These are phyloP conservation scores for Euclidia mi DNA, from an alignment of 2,888 invertebrate genomes.

Conservation along the genomic window DNA sequence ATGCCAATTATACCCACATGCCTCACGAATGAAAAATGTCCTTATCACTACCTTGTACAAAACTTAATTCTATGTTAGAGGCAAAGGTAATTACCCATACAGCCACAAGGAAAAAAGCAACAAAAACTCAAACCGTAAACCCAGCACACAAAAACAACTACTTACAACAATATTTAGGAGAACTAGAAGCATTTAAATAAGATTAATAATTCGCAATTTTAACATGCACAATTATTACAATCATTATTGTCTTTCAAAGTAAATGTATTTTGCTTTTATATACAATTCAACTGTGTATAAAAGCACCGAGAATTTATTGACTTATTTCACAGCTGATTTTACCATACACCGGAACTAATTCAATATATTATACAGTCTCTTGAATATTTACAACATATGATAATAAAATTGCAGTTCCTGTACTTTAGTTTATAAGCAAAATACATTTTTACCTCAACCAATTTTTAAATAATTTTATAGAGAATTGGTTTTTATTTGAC, in stretches of 20 bases:
- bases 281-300: background rate
- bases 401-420: background rate
- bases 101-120: constrained; percentile 19
- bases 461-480: background rate
- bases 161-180: constrained; percentile 52
- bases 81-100: background rate
- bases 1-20: constrained; percentile 19
- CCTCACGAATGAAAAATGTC: no score
- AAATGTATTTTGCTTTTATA: constrained; percentile 11
- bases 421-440: constrained; percentile 2
- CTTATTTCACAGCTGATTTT: constrained; percentile 14
- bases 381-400: background rate
- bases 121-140: constrained; percentile 20
- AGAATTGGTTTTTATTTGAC: constrained; percentile 1
- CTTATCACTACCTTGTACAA: no score
- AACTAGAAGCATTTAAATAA: constrained; percentile 48
- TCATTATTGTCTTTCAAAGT: background rate
- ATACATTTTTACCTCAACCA: constrained; percentile 7
- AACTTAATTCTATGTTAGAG: no score
- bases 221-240: constrained; percentile 28
- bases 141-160: constrained; percentile 25
- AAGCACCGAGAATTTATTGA: constrained; percentile 2
- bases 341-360: constrained; percentile 4
- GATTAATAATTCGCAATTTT: constrained; percentile 16
- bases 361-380: background rate